Evolutionary conservation across 2,888 invertebrate species (phyloP).

Genomic region (Caenorhabditis afra): DNA sequence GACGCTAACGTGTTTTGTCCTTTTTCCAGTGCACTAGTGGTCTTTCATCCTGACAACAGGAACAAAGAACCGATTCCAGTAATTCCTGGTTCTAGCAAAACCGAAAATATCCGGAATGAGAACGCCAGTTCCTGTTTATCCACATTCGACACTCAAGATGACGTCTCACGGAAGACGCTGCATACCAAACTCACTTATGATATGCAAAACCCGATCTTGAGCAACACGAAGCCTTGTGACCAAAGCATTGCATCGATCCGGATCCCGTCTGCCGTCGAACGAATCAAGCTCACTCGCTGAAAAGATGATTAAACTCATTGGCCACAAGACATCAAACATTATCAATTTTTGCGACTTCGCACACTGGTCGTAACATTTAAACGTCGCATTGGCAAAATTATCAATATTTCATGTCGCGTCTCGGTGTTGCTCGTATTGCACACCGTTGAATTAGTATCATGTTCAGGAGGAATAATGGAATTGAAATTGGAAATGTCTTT

Average conservation of each 20-base stretch:
- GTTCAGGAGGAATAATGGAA: no score
- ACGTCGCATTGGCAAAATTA: no score
- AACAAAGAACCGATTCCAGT: no score
- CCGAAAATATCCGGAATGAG: background rate
- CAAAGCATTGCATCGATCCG: conserved; percentile 93
- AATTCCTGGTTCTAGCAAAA: background rate
- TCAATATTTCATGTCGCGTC: no score
- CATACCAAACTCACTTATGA: conserved; percentile 75
- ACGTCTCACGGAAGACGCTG: background rate
- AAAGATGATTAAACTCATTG: conserved; percentile 17
- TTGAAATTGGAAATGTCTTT: no score
- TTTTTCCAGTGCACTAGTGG: conserved; percentile 6
- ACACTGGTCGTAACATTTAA: background rate
- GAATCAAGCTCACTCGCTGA: conserved; percentile 91
- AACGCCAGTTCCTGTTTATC: conserved; percentile 4
- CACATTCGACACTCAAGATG: background rate
- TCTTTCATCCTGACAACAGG: background rate
- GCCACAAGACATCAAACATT: conserved; percentile 4
- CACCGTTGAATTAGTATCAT: no score
- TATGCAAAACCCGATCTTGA: conserved; percentile 83
- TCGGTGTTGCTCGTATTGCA: no score
- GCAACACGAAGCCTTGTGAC: conserved; percentile 95
- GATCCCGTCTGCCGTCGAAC: conserved; percentile 97
- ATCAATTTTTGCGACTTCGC: conserved; percentile 3
- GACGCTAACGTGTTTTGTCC: conserved; percentile 17